These are phyloP conservation scores for Aurelia aurita DNA, from an alignment of 30 jellyfish, hydroid and myxozoan genomes.

Conservation along the genomic window DNA sequence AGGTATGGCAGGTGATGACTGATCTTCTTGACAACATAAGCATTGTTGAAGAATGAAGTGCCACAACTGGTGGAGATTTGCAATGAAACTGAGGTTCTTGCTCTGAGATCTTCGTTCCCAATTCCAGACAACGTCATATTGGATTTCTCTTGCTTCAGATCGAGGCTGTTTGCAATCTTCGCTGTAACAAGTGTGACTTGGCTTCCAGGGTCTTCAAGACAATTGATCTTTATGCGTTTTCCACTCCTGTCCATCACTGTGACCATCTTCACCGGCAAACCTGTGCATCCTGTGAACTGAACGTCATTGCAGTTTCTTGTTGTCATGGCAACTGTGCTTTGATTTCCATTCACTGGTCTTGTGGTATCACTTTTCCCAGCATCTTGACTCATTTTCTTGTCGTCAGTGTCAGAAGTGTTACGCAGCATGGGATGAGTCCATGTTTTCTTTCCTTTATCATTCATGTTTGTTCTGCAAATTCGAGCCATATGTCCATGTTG, in stretches of 20 bases:
- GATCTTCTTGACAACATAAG: too few relatives aligned
- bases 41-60: too few relatives aligned
- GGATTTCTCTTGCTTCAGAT: too few relatives aligned
- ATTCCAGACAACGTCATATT: background rate
- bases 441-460: too few relatives aligned
- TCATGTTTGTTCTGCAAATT: slow-evolving; percentile 12
- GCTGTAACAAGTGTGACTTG: slow-evolving; percentile 21
- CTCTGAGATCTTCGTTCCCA: too few relatives aligned
- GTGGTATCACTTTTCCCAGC: background rate
- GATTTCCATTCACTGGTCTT: background rate
- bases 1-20: too few relatives aligned
- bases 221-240: slow-evolving; percentile 14
- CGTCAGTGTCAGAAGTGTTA: too few relatives aligned
- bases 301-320: slow-evolving; percentile 8
- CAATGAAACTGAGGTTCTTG: too few relatives aligned
- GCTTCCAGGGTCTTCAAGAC: slow-evolving; percentile 50
- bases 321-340: slow-evolving; percentile 37
- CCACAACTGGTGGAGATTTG: too few relatives aligned
- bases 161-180: too few relatives aligned
- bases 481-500: slow-evolving; percentile 49
- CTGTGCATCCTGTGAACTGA: slow-evolving; percentile 16
- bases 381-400: slow-evolving; percentile 11
- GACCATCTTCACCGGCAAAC: slow-evolving; percentile 37
- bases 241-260: slow-evolving; percentile 39
- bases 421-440: too few relatives aligned